Conservation (phyloP, 1,140 invertebrate genomes). For the Drosophila watanabei region DNA sequence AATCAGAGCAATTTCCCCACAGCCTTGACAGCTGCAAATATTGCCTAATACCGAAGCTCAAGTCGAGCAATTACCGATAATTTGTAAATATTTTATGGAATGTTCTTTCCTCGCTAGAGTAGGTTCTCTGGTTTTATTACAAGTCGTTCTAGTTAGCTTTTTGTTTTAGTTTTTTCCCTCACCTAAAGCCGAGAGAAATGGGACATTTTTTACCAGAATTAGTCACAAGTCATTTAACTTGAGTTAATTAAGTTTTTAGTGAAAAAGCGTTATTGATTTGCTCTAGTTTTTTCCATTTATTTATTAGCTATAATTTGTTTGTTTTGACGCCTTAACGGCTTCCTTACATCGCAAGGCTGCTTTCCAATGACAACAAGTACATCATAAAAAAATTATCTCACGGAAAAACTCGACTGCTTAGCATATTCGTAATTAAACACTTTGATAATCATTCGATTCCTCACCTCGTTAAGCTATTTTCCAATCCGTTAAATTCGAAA, state of each 20-base stretch:
- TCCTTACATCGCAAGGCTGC: not conserved
- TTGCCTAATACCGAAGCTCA: slow-evolving; percentile 2
- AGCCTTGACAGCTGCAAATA: slow-evolving; percentile 17
- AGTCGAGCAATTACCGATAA: slow-evolving; percentile 4
- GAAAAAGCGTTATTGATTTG: not conserved
- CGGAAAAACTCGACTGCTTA: not conserved
- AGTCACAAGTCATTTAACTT: slow-evolving; percentile 4
- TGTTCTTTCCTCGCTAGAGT: not conserved
- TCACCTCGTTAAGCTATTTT: slow-evolving; percentile 20
- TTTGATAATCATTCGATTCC: slow-evolving; percentile 3
- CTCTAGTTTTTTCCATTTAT: not conserved
- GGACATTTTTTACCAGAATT: not conserved
- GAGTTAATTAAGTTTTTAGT: not conserved
- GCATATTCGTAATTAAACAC: slow-evolving; percentile 10
- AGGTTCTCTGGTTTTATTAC: not conserved
- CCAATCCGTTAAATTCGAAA: slow-evolving; percentile 5
- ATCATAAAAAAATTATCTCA: not conserved
- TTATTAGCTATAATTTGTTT: slow-evolving; percentile 3
- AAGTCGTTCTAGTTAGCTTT: too few species aligned
- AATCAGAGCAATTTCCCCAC: slow-evolving; percentile 22
- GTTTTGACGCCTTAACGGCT: not conserved
- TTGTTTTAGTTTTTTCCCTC: not conserved
- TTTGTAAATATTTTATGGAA: not conserved
- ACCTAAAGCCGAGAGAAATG: not conserved
- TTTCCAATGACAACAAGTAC: slow-evolving; percentile 4